Base-by-base conservation (phyloP, 2,888 invertebrate species). In the Trissolcus brochymenae region DNA sequence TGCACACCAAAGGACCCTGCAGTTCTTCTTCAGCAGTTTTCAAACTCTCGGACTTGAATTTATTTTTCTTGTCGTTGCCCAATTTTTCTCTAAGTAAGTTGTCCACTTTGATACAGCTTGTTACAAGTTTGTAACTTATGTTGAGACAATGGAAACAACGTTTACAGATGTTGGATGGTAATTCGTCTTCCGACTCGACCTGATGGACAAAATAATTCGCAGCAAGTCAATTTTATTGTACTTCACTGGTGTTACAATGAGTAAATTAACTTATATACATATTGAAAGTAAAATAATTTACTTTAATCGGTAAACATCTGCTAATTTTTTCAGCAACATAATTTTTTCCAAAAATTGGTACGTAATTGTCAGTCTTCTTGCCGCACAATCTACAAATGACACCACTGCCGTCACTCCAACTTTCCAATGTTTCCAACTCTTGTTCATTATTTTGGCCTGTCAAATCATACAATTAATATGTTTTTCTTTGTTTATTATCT, bases 111-210 rank as follows among this genome's bases (percentile, higher is more conserved):
- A 81, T 19, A 21, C 79, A 81, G 14, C 71, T 81, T 9, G 80
- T 65, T 46, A 81, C 79, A 2, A 84, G 61, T 57, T 82, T 82
- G 65, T 84, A 82, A 76, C 83, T 82, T 7, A 82, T 81, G 56
- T 84, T 84, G 40, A 84, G 72, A 17, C 79, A 80, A 21, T 75
- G 75, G 16, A 82, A 73, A 59, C 84, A 84, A 7, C 64, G 73
- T 40, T 76, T 78, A 49, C 84, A 84, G 6, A 84, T 79, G 16
- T 81, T 79, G 17, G 64, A 68, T 13, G 84, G 82, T 19, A 84
- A 60, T 46, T 80, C 57, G 68, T 83, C 84, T 25, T 74, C 74
- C 1, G 79, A 70, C 41, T 79, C 59, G 17, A 84, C 78, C 82
- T 84, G 50, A 56, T 35, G 16, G 25, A 59, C 13, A n/a, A 6